Evolutionary conservation across 2,888 invertebrate genomes (phyloP).

Genomic region (Brachypalpus laphriformis): DNA sequence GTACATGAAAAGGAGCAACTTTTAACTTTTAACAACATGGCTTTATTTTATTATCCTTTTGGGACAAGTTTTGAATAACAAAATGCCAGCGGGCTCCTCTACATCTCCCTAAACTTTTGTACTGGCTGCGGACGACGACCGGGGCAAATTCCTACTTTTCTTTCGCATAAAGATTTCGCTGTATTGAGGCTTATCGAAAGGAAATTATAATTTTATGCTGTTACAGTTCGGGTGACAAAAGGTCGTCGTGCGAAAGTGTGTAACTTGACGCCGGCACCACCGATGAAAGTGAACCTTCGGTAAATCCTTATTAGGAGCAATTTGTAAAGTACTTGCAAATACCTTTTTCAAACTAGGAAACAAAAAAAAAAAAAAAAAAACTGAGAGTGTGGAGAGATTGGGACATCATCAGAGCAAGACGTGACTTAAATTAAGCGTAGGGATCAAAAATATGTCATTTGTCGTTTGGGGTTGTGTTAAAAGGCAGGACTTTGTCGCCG

Average conservation of each 20-base stretch:
- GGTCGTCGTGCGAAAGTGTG: constrained; percentile 57
- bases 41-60: constrained; percentile 70
- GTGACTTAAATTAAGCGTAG: constrained; percentile 68
- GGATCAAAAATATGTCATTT: constrained; percentile 65
- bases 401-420: constrained; percentile 53
- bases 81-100: constrained; percentile 31
- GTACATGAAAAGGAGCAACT: constrained; percentile 42
- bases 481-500: not conserved
- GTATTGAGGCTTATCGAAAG: constrained; percentile 68
- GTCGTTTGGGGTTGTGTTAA: constrained; percentile 17
- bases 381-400: constrained; percentile 29
- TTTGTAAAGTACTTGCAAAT: constrained; percentile 73
- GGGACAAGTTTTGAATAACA: constrained; percentile 71
- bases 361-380: not conserved
- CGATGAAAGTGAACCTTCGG: constrained; percentile 60
- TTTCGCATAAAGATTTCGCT: constrained; percentile 50
- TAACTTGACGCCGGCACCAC: constrained; percentile 12
- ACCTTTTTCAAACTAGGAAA: constrained; percentile 60
- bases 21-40: constrained; percentile 67
- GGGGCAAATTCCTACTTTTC: constrained; percentile 37
- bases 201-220: constrained; percentile 70
- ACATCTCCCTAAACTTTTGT: constrained; percentile 37
- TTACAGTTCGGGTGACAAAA: constrained; percentile 59
- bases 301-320: constrained; percentile 71
- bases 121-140: not conserved